A percentile compares a stretch with the other conserved stretches of the same genome.
Conservation (phyloP, 2,888 invertebrate species). For the Caenorhabditis sp. region DNA sequence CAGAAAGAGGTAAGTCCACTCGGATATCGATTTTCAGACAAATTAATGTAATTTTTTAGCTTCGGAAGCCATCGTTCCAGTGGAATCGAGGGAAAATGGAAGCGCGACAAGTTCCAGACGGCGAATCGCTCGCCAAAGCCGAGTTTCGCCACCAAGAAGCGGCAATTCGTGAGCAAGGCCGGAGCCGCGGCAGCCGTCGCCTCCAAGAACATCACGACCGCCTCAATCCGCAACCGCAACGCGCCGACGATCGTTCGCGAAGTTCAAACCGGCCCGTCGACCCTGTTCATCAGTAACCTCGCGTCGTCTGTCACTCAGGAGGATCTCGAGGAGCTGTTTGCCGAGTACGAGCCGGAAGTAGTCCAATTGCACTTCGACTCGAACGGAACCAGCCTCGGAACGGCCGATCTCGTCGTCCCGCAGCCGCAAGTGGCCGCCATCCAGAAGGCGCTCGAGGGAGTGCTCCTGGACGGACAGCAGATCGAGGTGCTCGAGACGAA, state of each 20-base stretch:
- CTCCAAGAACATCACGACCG: slow-evolving; percentile 27
- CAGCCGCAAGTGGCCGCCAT: slow-evolving; percentile 40
- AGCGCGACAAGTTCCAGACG: slow-evolving; percentile 47
- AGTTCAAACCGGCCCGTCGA: slow-evolving; percentile 41
- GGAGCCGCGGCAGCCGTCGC: slow-evolving; percentile 5
- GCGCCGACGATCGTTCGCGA: slow-evolving; percentile 3
- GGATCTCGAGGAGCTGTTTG: slow-evolving; percentile 54
- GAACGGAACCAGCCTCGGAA: slow-evolving; percentile 32
- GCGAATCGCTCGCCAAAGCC: slow-evolving; percentile 24
- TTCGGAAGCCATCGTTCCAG: slow-evolving; percentile 11
- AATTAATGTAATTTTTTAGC: slow-evolving; percentile 11
- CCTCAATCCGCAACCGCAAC: slow-evolving; percentile 35
- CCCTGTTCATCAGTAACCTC: slow-evolving; percentile 51
- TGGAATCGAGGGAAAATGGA: slow-evolving; percentile 60
- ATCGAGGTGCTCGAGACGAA: slow-evolving; percentile 49
- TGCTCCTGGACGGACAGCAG: slow-evolving; percentile 51
- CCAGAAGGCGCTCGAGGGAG: slow-evolving; percentile 50
- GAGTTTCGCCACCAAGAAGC: slow-evolving; percentile 16
- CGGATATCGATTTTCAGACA: neutral
- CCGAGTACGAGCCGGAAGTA: slow-evolving; percentile 43
- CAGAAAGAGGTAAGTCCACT: slow-evolving; percentile 25
- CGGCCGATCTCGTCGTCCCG: slow-evolving; percentile 48
- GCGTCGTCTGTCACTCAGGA: slow-evolving; percentile 50
- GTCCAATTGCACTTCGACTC: slow-evolving; percentile 49
- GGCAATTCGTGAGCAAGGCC: slow-evolving; percentile 2